Base-by-base conservation (phyloP, 1,140 invertebrate species). In the Hypothenemus hampei region DNA sequence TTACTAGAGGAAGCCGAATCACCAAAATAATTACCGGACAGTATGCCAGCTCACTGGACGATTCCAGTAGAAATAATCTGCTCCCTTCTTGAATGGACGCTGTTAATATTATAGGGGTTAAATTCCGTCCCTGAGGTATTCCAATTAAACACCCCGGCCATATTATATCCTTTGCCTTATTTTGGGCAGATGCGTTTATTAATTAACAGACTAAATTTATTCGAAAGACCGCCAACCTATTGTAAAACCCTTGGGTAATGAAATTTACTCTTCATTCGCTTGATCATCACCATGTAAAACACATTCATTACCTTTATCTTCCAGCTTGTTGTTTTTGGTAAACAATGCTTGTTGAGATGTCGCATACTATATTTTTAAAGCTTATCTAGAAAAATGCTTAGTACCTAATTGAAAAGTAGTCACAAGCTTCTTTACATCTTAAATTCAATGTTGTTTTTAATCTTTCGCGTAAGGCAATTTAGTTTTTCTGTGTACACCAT, bases 141-240 rank as follows among this genome's bases (percentile, higher is more conserved):
- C 48, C 48, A 51, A 51, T 51, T 51, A 51, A 51, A 51, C 48
- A 51, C 48, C 48, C 37, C 36, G 11, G 24, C 33, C 46, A 37
- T 49, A 49, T 49, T 49, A 39, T 49, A 49, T 49, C 20, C 46
- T 36, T 49, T 49, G 35, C 46, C 46, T 20, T 10, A 49, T 37
- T 21, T 49, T 22, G n/a, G 46, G 31, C 33, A 49, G 46, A 49
- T 49, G 24, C 24, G 22, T 19, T 51, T 51, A 51, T 51, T 51
- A 51, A 51, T 41, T 51, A 51, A 51, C 47, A 36, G 35, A 49
- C 36, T 41, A 51, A 51, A 51, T 51, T 51, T 41, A 51, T 51
- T 18, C 23, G 36, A 41, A 24, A 51, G n/a, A 41, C 48, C 36
- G 19, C 21, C n/a, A 8, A 11, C 8, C 26, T 11, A 31, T 44